Conservation (phyloP, 2,113 vertebrate genomes). For the Chauna torquata region DNA sequence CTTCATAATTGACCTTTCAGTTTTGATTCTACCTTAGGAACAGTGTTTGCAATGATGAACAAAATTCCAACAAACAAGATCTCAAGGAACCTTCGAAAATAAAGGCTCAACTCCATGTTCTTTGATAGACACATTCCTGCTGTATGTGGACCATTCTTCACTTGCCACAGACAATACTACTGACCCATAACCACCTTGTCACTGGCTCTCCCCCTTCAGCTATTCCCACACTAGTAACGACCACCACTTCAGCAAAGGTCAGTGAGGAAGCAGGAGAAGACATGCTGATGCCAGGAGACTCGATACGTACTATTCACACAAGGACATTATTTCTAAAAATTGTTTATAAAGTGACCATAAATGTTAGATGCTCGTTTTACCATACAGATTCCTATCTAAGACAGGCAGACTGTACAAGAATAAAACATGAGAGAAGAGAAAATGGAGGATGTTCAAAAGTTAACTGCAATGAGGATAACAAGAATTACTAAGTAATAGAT, state of each 20-base stretch:
- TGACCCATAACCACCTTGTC: neutral
- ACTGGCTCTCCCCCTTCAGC: neutral
- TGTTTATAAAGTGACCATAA: neutral
- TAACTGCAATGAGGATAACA: neutral
- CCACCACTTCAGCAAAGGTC: neutral
- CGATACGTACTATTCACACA: neutral
- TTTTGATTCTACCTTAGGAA: neutral
- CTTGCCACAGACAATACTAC: neutral
- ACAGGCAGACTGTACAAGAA: neutral
- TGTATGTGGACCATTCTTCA: neutral
- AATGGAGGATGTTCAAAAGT: neutral
- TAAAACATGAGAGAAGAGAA: neutral
- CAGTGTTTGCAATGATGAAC: neutral
- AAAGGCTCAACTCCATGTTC: neutral
- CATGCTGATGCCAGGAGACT: neutral
- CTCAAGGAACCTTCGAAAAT: neutral
- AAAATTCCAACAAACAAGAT: neutral
- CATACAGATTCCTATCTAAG: neutral
- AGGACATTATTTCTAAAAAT: neutral
- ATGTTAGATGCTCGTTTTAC: neutral
- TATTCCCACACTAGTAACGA: neutral
- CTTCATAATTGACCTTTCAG: neutral
- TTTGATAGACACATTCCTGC: neutral
- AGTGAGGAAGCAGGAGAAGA: neutral
- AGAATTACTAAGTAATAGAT: neutral